Percentiles rank a stretch among this genome's conserved stretches.
Conservation (phyloP, 2,888 invertebrate genomes). For the Caenorhabditis becei region DNA sequence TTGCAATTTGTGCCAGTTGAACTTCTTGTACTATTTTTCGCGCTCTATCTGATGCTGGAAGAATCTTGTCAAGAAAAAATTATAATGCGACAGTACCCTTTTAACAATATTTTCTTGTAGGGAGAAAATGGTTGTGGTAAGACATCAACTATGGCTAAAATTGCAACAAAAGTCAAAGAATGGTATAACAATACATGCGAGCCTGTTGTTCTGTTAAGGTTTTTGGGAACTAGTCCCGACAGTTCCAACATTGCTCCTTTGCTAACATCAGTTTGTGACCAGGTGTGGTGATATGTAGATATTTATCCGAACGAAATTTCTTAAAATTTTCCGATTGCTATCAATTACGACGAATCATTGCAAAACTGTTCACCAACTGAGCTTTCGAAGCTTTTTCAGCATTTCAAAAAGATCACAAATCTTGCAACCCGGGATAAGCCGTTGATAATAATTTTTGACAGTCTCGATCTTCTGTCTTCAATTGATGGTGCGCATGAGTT, state of each 20-base stretch:
- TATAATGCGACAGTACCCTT: no score
- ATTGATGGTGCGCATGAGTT: slow-evolving; percentile 95
- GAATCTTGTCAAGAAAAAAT: no score
- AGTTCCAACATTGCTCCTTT: slow-evolving; percentile 95
- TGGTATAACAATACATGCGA: slow-evolving; percentile 83
- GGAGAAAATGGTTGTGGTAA: slow-evolving; percentile 98
- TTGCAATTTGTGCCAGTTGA: no score
- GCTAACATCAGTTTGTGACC: slow-evolving; percentile 94
- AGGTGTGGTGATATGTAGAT: slow-evolving; percentile 82
- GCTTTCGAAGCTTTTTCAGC: slow-evolving; percentile 93
- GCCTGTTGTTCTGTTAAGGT: slow-evolving; percentile 92
- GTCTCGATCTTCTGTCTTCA: slow-evolving; percentile 96
- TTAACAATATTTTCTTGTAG: slow-evolving; percentile 81
- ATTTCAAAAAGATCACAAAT: slow-evolving; percentile 94
- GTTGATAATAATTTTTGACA: slow-evolving; percentile 93
- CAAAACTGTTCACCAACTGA: slow-evolving; percentile 96
- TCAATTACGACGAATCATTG: slow-evolving; percentile 84
- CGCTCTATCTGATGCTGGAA: no score
- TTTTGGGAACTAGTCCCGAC: slow-evolving; percentile 95
- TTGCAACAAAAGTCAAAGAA: slow-evolving; percentile 85
- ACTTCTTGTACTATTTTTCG: no score
- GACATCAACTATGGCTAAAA: slow-evolving; percentile 94
- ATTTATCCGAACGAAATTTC: no score
- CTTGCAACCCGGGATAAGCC: slow-evolving; percentile 90
- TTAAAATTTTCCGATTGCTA: slow-evolving; percentile 78